Percentiles rank a stretch among this genome's conserved stretches.
Conservation (phyloP, 64 coral and sea anemone species). For the Porites australiensis region DNA sequence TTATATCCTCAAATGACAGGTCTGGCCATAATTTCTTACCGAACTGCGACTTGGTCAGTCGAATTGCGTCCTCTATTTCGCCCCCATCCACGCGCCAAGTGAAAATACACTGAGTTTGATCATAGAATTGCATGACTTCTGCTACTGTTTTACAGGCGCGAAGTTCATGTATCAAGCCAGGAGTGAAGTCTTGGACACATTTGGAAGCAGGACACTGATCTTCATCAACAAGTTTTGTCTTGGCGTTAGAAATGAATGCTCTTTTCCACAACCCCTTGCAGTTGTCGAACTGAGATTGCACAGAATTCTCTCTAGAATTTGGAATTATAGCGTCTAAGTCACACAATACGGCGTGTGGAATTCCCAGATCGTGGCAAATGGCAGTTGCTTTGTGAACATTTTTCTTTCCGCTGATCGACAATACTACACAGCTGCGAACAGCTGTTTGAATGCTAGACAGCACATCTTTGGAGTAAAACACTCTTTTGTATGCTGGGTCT, state of each 20-base stretch:
- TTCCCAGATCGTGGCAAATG: constrained; percentile 89
- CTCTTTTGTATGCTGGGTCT: constrained; percentile 75
- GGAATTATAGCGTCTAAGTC: constrained; percentile 93
- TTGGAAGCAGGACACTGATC: constrained; percentile 80
- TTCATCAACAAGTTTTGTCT: constrained; percentile 78
- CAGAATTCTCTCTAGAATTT: constrained; percentile 87
- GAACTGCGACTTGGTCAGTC: constrained; percentile 82
- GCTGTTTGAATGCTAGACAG: constrained; percentile 75
- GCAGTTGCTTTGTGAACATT: constrained; percentile 87
- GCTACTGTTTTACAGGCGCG: constrained; percentile 64
- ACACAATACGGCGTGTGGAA: constrained; percentile 85
- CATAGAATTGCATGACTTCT: constrained; percentile 90
- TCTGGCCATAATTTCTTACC: constrained; percentile 95
- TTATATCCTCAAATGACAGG: constrained; percentile 61
- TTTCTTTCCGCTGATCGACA: constrained; percentile 87
- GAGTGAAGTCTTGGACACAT: constrained; percentile 65
- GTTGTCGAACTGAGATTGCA: constrained; percentile 86
- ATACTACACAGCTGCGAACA: constrained; percentile 76
- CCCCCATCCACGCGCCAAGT: constrained; percentile 83
- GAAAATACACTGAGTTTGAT: constrained; percentile 73
- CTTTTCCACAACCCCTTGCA: constrained; percentile 75
- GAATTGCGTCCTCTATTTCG: constrained; percentile 91
- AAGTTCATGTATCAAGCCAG: constrained; percentile 57
- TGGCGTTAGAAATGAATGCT: constrained; percentile 71
- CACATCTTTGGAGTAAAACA: constrained; percentile 71